phyloP scores from a whole-genome alignment of 2,113 vertebrate genomes.

The Perca flavescens region DNA sequence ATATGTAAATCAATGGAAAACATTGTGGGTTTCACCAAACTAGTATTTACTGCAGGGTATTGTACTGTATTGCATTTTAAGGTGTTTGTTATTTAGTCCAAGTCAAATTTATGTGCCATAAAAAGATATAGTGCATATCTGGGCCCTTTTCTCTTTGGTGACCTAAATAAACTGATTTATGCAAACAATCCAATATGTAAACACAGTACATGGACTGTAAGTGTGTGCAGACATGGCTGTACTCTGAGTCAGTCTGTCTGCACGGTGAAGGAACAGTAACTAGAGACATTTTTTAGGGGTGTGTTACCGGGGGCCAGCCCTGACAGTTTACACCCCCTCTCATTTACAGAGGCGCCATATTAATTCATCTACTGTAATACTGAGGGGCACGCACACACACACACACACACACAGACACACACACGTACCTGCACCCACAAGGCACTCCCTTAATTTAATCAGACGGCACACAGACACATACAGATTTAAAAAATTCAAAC shows the following conservation, averaged over 20 bases:
- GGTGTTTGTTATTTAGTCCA: slow-evolving; percentile 1
- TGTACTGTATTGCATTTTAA: neutral
- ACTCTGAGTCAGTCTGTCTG: slow-evolving; percentile 7
- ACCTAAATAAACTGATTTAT: slow-evolving; percentile 15
- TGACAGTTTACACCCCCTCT: slow-evolving; percentile 59
- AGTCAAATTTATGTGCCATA: neutral
- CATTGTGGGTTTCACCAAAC: neutral
- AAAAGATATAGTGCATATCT: neutral
- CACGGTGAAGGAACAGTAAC: slow-evolving; percentile 22
- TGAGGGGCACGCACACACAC: slow-evolving; percentile 6
- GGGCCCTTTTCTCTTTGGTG: neutral
- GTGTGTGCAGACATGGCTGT: neutral
- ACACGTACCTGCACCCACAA: slow-evolving; percentile 40
- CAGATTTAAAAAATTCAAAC: slow-evolving; percentile 72
- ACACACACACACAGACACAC: slow-evolving; percentile 28
- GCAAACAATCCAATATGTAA: neutral
- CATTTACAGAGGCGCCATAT: slow-evolving; percentile 68
- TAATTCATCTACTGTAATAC: slow-evolving; percentile 69
- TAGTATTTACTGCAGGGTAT: neutral
- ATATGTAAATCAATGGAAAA: neutral
- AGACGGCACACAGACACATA: slow-evolving; percentile 40
- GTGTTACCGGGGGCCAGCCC: slow-evolving; percentile 26
- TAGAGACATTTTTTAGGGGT: slow-evolving; percentile 26
- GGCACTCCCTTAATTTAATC: slow-evolving; percentile 67
- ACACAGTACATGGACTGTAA: neutral